Evolutionary conservation across 2,888 invertebrate species (phyloP), one percentile per base, ranked within the genome.

Genomic region (Apamea monoglypha): DNA sequence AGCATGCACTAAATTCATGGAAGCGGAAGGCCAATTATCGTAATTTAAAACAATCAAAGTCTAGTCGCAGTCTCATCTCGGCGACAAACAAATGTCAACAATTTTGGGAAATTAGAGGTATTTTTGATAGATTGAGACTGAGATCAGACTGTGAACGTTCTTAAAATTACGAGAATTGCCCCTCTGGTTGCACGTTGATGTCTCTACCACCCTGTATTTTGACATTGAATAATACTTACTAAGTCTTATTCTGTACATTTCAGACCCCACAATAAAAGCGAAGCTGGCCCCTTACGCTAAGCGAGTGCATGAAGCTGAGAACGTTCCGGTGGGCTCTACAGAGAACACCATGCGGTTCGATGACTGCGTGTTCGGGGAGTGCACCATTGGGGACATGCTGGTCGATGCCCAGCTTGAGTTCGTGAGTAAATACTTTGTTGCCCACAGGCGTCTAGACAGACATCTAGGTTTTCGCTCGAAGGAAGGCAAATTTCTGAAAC

Each of bases 371-470:
- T 94, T 91, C 1, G 95, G 94, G 0, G 98, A 98, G 92, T 98
- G 98, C 88, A 97, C 97, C 76, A 91, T 98, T 70, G 98, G 98
- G 25, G 97, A 98, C 91, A 94, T 98, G 69, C 94, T 98, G 64
- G 97, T 98, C 0, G 98, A 98, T 87, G 97, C 98, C 0, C 97
- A 98, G 93, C 95, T 97, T 3, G 96, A 97, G 89, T 93, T 96
- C 81, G 98, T 98, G 93, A 95, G 97, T 68, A 47, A 6, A 47
- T 16, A 18, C 18, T 50, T 50, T 50, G 50, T 50, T 50, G 18
- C 50, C 5, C 1, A 50, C 18, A 50, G 18, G 50, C 50, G 50
- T 32, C 32, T 32, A 32, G 32, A 32, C 44, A 1, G 44, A 44
- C 32, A 32, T 44, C 44, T 8, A 44, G 44, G 44, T 44, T 44